Evolutionary conservation across 2,888 invertebrate species (phyloP).

Genomic region (Chouioia cunea): DNA sequence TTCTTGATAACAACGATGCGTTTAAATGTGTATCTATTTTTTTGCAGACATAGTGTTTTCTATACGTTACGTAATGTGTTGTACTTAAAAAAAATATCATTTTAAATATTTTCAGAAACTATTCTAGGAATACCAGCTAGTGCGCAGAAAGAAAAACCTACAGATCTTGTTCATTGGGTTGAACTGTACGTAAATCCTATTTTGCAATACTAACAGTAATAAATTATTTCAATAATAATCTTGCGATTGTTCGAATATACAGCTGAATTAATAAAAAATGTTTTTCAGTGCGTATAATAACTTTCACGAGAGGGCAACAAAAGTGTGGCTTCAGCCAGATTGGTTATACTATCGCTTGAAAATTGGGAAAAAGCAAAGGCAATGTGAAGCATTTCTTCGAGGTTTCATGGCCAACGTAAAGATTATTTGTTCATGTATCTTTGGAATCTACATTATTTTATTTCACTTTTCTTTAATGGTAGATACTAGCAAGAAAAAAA

Average conservation of each 20-base stretch:
- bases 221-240: too few relatives aligned
- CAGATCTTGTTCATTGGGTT: conserved; percentile 43
- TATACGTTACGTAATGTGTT: too few relatives aligned
- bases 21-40: too few relatives aligned
- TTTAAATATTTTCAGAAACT: conserved; percentile 44
- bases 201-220: background rate
- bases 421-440: background rate
- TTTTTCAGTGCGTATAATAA: conserved; percentile 47
- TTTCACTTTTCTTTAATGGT: too few relatives aligned
- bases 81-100: too few relatives aligned
- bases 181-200: conserved; percentile 19
- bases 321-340: conserved; percentile 50
- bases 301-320: conserved; percentile 48
- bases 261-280: too few relatives aligned
- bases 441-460: too few relatives aligned
- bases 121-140: conserved; percentile 49
- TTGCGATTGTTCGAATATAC: too few relatives aligned
- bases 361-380: conserved; percentile 39
- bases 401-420: conserved; percentile 45
- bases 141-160: conserved; percentile 40
- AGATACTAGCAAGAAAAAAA: conserved; percentile 47
- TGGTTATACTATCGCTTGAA: conserved; percentile 43
- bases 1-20: background rate
- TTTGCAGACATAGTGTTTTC: too few relatives aligned
- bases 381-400: conserved; percentile 42